Conservation (phyloP, 2,113 vertebrate species). For the Planiliza haematocheilus region DNA sequence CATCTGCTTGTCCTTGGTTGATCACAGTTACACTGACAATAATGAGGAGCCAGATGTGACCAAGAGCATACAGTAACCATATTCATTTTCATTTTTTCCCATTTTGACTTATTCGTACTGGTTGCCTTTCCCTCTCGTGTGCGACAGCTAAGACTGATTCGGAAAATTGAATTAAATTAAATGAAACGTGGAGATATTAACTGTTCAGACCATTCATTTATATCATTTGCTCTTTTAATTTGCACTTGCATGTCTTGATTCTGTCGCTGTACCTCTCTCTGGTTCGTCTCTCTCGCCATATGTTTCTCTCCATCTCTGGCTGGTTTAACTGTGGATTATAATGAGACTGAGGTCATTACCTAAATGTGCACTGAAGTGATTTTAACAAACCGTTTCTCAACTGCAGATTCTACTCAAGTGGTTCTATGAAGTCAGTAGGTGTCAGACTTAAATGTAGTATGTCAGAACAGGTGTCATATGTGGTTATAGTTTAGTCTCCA, state of each 20-base stretch:
- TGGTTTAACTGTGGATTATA: slow-evolving; percentile 10
- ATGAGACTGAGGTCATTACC: slow-evolving; percentile 5
- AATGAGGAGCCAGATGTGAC: slow-evolving; percentile 19
- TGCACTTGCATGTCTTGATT: no score
- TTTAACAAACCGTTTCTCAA: neutral
- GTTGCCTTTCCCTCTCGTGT: no score
- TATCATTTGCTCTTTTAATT: neutral
- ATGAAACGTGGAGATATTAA: neutral
- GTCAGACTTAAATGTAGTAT: neutral
- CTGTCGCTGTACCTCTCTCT: neutral
- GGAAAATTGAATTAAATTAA: neutral
- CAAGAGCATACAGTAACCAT: neutral
- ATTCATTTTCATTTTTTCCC: neutral
- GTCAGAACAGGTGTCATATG: no score
- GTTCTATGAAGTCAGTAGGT: neutral
- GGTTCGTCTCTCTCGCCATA: neutral
- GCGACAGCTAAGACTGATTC: neutral
- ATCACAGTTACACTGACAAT: neutral
- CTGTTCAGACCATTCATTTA: neutral
- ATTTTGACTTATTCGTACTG: neutral
- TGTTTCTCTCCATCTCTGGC: slow-evolving; percentile 14
- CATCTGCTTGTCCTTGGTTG: slow-evolving; percentile 1
- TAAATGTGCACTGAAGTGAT: slow-evolving; percentile 6
- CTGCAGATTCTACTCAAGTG: neutral
- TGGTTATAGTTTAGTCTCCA: no score